phyloP scores from a whole-genome alignment of 1,140 invertebrate genomes.

The Popillia japonica region DNA sequence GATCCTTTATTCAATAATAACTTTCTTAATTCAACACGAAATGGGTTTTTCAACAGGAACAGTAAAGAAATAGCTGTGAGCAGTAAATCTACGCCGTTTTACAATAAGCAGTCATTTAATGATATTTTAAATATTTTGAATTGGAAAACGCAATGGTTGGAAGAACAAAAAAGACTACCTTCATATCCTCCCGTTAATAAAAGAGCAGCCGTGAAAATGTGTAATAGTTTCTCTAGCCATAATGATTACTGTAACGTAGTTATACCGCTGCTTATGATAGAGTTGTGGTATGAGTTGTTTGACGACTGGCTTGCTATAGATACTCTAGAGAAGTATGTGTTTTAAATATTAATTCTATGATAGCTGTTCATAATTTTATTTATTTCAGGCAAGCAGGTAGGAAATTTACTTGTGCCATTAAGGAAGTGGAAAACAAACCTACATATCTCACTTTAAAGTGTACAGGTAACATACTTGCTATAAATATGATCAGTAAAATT shows the following conservation, averaged over 20 bases:
- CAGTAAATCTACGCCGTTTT: background rate
- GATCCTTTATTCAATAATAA: background rate
- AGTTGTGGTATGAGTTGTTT: background rate
- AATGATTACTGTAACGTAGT: conserved; percentile 20
- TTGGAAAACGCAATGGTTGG: conserved; percentile 9
- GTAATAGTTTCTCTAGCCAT: conserved; percentile 9
- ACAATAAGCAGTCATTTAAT: background rate
- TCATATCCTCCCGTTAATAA: conserved; percentile 27
- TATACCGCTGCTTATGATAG: conserved; percentile 16
- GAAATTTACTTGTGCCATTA: background rate
- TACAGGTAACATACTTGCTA: background rate
- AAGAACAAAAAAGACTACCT: conserved; percentile 6
- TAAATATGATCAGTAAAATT: background rate
- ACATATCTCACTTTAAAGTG: background rate
- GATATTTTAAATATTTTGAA: background rate
- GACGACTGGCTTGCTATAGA: conserved; percentile 10
- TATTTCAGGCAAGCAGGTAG: background rate
- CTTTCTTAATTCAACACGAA: background rate
- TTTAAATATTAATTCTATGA: background rate
- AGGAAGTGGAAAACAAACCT: background rate
- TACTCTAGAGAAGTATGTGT: background rate
- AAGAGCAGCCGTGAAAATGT: background rate
- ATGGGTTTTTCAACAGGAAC: background rate
- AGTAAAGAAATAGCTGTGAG: background rate
- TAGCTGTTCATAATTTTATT: background rate